These are phyloP conservation scores for Leiothrix lutea DNA, from an alignment of 2,113 vertebrate species.

Conservation along the genomic window DNA sequence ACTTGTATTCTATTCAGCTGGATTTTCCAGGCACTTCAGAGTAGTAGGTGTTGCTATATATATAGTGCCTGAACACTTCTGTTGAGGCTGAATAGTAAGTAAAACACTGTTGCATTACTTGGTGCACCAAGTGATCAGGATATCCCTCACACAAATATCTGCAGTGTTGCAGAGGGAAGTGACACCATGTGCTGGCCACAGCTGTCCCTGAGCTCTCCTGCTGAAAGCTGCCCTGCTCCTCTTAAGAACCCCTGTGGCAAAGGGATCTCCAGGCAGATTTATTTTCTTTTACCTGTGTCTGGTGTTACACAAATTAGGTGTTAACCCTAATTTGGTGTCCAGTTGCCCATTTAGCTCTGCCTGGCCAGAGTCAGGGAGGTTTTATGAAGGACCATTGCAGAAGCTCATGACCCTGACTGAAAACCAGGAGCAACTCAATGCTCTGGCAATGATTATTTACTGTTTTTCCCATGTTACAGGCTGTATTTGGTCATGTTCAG, in stretches of 20 bases:
- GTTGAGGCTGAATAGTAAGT: neutral
- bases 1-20: neutral
- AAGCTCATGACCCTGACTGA: neutral
- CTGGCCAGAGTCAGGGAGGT: neutral
- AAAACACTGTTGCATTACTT: neutral
- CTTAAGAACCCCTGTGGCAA: neutral
- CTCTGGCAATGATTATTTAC: conserved; percentile 29
- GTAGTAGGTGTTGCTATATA: neutral
- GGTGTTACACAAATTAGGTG: neutral
- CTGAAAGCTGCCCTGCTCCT: neutral
- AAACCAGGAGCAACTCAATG: neutral
- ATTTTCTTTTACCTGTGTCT: neutral
- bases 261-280: neutral
- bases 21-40: neutral
- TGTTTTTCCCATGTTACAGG: neutral
- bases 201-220: neutral
- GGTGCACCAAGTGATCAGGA: neutral
- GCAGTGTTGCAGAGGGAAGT: neutral
- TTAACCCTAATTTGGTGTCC: neutral
- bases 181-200: neutral
- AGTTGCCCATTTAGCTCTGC: neutral
- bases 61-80: neutral
- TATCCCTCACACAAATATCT: neutral
- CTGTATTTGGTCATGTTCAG: conserved; percentile 49
- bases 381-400: neutral